Percentiles rank a stretch among this genome's conserved stretches.
phyloP scores from a whole-genome alignment of 2,113 vertebrate species.

The Mesoclemmys tuberculata region DNA sequence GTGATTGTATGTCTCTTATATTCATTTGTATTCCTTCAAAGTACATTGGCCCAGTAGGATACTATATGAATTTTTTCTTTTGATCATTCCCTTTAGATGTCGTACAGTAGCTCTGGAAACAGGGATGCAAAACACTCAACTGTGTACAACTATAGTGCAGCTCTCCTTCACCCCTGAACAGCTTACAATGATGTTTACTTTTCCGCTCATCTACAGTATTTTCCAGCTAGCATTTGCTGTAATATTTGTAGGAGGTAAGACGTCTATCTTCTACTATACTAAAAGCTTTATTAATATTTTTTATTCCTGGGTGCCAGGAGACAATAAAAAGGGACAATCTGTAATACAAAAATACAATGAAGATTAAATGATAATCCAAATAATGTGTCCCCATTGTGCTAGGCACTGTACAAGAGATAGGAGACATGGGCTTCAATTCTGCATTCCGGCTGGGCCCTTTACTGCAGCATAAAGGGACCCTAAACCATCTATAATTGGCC shows the following conservation, averaged over 20 bases:
- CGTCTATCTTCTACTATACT: neutral
- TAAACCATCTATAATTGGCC: neutral
- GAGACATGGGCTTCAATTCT: neutral
- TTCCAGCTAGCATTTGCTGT: slow-evolving; percentile 86
- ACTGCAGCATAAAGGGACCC: neutral
- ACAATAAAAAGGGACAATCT: neutral
- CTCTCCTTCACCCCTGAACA: slow-evolving; percentile 89
- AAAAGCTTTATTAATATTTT: neutral
- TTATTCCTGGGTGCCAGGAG: neutral
- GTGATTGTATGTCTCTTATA: neutral
- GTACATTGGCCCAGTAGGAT: neutral
- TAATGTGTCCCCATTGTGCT: neutral
- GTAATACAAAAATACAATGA: neutral
- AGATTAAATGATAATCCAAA: neutral
- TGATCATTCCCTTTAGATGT: slow-evolving; percentile 79
- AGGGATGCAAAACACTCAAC: slow-evolving; percentile 93
- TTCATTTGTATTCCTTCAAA: neutral
- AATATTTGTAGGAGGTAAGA: slow-evolving; percentile 83
- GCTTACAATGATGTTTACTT: slow-evolving; percentile 89
- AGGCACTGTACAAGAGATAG: neutral
- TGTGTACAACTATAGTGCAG: slow-evolving; percentile 94
- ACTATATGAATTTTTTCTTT: neutral
- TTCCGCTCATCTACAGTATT: slow-evolving; percentile 96
- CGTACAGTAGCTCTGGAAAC: slow-evolving; percentile 96
- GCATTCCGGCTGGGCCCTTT: neutral